Evolutionary conservation across 2,113 vertebrate species (phyloP).

Genomic region (Sinocyclocheilus anshuiensis): DNA sequence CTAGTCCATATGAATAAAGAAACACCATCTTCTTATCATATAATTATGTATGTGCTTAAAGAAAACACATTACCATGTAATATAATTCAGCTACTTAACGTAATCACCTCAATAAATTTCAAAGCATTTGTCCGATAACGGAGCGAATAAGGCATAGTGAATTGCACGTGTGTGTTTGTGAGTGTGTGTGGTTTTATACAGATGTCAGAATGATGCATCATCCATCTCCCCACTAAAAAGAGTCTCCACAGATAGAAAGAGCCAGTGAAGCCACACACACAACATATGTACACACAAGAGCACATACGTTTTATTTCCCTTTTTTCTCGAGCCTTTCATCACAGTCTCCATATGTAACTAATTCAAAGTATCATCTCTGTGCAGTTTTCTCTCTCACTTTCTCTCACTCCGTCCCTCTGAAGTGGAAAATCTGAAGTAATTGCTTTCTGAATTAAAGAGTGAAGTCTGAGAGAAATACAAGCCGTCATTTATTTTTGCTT

Average conservation of each 20-base stretch:
- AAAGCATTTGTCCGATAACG: constrained; percentile 32
- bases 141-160: constrained; percentile 5
- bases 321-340: constrained; percentile 51
- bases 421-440: constrained; percentile 81
- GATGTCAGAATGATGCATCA: constrained; percentile 51
- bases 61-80: constrained; percentile 32
- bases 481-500: constrained; percentile 67
- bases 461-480: constrained; percentile 70
- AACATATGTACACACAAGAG: constrained; percentile 45
- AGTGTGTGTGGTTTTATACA: constrained; percentile 39
- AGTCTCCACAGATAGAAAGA: constrained; percentile 32
- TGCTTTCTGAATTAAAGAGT: constrained; percentile 78
- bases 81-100: constrained; percentile 12
- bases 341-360: constrained; percentile 62
- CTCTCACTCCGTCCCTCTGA: constrained; percentile 63
- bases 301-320: constrained; percentile 53
- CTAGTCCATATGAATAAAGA: background rate
- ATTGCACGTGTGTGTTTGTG: constrained; percentile 26
- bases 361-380: constrained; percentile 66
- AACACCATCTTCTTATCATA: constrained; percentile 26
- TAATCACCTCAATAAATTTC: constrained; percentile 44
- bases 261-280: constrained; percentile 26
- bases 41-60: constrained; percentile 32
- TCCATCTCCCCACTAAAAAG: constrained; percentile 48
- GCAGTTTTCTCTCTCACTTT: constrained; percentile 48